Percentiles rank a stretch among this genome's conserved stretches.
These are phyloP conservation scores for Hypomecis atomaria DNA, from an alignment of 2,888 invertebrate genomes.

Conservation along the genomic window DNA sequence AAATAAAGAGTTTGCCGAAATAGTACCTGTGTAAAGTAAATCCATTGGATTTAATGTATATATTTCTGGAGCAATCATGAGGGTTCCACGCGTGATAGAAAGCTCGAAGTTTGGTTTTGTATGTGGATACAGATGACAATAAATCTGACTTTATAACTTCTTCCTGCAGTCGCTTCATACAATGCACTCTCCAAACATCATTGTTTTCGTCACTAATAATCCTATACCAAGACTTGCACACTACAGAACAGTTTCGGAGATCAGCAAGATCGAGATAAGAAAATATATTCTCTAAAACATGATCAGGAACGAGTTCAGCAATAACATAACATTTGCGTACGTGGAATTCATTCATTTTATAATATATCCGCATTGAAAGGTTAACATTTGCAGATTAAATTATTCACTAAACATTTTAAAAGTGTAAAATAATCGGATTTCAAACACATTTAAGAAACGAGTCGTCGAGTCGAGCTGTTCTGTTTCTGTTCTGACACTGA, in stretches of 20 bases:
- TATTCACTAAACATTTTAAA: conserved; percentile 19
- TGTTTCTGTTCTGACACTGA: conserved; percentile 7
- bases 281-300: conserved; percentile 95
- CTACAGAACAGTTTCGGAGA: conserved; percentile 94
- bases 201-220: conserved; percentile 96
- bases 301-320: conserved; percentile 88
- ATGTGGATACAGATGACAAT: conserved; percentile 93
- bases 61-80: conserved; percentile 97
- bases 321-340: conserved; percentile 80
- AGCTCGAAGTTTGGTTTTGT: conserved; percentile 96
- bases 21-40: conserved; percentile 95
- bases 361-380: conserved; percentile 41
- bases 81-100: conserved; percentile 99
- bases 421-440: conserved; percentile 10
- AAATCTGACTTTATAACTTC: conserved; percentile 95
- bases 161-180: conserved; percentile 93
- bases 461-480: not conserved
- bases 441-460: conserved; percentile 5
- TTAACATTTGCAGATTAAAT: conserved; percentile 31
- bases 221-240: conserved; percentile 96
- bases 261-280: conserved; percentile 95
- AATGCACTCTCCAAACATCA: conserved; percentile 97
- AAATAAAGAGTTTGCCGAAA: not conserved
- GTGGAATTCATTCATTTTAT: conserved; percentile 55
- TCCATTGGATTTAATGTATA: conserved; percentile 98